Conservation (phyloP, 2,113 vertebrate species). For the Oncorhynchus clarkii region DNA sequence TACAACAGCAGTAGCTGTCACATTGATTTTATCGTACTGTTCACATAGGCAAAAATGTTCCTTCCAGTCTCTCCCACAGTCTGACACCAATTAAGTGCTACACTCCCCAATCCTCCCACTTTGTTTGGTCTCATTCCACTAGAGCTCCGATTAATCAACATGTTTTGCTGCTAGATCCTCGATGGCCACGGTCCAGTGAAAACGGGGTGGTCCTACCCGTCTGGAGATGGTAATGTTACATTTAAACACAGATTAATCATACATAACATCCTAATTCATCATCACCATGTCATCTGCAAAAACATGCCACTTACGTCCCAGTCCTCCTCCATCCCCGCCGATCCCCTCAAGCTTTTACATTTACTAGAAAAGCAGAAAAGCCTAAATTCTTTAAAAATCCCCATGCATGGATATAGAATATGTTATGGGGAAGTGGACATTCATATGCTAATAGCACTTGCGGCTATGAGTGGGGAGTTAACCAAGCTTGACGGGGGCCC, state of each 20-base stretch:
- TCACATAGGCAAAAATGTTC: slow-evolving; percentile 13
- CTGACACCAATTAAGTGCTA: slow-evolving; percentile 17
- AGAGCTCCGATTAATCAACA: slow-evolving; percentile 43
- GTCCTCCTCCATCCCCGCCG: slow-evolving; percentile 24
- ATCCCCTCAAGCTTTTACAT: slow-evolving; percentile 57
- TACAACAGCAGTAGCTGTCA: neutral
- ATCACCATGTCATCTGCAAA: slow-evolving; percentile 71
- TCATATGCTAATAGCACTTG: slow-evolving; percentile 66
- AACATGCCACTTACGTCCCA: slow-evolving; percentile 60
- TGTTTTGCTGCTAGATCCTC: slow-evolving; percentile 35
- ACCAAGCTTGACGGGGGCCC: slow-evolving; percentile 70
- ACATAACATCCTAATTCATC: slow-evolving; percentile 69
- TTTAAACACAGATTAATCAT: slow-evolving; percentile 73
- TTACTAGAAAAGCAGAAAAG: slow-evolving; percentile 39
- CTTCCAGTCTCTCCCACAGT: neutral
- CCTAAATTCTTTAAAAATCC: slow-evolving; percentile 50
- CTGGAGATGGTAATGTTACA: slow-evolving; percentile 65
- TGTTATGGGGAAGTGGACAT: slow-evolving; percentile 62
- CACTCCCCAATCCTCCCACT: slow-evolving; percentile 24
- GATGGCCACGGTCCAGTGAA: slow-evolving; percentile 49
- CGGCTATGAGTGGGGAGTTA: slow-evolving; percentile 64
- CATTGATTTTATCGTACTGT: neutral
- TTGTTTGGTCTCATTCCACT: slow-evolving; percentile 28
- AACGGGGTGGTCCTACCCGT: slow-evolving; percentile 53
- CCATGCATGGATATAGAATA: slow-evolving; percentile 59